Evolutionary conservation across 2,888 invertebrate genomes (phyloP), one percentile per base, ranked within the genome.

Genomic region (Alentia gelatinosa): DNA sequence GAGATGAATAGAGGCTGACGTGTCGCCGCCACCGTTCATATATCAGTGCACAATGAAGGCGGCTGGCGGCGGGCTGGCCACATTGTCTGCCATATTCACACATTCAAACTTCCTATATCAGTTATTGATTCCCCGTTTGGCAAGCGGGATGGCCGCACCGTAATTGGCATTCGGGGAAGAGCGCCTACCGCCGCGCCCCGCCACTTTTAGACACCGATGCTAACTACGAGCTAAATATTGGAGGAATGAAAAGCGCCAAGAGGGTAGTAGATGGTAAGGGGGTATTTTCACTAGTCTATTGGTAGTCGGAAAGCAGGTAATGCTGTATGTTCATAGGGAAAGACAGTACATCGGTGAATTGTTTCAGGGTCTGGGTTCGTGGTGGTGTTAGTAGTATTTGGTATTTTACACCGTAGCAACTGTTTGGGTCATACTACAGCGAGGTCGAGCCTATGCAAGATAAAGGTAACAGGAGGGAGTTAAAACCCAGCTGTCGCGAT

Each of bases 61-160:
- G 4, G n/a, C 39, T 47, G 86, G 33, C 50, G 35, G 30, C 39
- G 23, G n/a, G 15, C 23, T 5, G 30, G 23, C 35, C 42, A 86
- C 50, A 86, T 86, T 86, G 86, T 86, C 86, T 86, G 86, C 47
- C 42, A 42, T 47, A 47, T 83, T 83, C 47, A 86, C 86, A 86
- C 86, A 42, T 86, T 86, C 86, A 86, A 86, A 86, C 86, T 86
- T 86, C 47, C 86, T 47, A 86, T 86, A 86, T 86, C 86, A 86
- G n/a, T 42, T 86, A 86, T 86, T 35, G 86, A 86, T 86, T 86
- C 47, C 42, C 30, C 86, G 42, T 42, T 42, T 40, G 86, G 47
- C 42, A 86, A 26, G 35, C 19, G 30, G 30, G 86, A 23, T 33
- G 84, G 33, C 42, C 15, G 1, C 30, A 47, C 47, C n/a, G 35